Evolutionary conservation across 2,797 vertebrate species (phyloP), one percentile per base, ranked within the genome.

Genomic region (Enteromius unitaeniatus): DNA sequence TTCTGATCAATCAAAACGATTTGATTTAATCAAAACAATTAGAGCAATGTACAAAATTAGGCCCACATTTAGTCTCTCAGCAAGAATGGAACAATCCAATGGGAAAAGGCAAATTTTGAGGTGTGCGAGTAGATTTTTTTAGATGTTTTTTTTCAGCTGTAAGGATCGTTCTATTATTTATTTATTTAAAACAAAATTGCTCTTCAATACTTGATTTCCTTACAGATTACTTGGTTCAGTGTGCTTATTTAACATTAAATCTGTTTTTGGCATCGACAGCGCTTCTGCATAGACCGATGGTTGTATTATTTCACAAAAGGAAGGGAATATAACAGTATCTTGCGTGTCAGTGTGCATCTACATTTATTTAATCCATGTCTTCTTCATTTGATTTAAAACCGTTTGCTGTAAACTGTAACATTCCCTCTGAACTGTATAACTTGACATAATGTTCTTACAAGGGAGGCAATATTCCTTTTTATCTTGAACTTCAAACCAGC

Each of bases 391-490:
- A 73, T 51, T 19, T 60, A 2, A 60, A 77, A 26, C n/a, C 0
- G 3, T 53, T 37, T 37, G 72, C 7, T 75, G 49, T 37, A 47
- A 62, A 45, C 40, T 31, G 21, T 37, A 19, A 51, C 10, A 40
- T 67, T 34, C 62, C 21, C 1, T 53, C 45, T 67, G 19, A 51
- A 68, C 34, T n/a, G 77, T 65, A 3, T 8, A 49, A 65, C 26
- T 40, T 4, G 2, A 64, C 19, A n/a, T 34, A 13, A 45, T 8
- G 6, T 17, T 60, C 83, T 60, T 65, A 73, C 80, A 67, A 86
- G 78, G 87, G 82, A 88, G 75, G 77, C 72, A 86, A 78, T 34
- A 79, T 87, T 79, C 82, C 78, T 84, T 58, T 78, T 83, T 78
- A 80, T 76, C 73, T 49, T 81, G 15, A 83, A 83, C 83, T 83